Base-by-base conservation (phyloP, 2,888 invertebrate genomes). In the Dilophus febrilis region DNA sequence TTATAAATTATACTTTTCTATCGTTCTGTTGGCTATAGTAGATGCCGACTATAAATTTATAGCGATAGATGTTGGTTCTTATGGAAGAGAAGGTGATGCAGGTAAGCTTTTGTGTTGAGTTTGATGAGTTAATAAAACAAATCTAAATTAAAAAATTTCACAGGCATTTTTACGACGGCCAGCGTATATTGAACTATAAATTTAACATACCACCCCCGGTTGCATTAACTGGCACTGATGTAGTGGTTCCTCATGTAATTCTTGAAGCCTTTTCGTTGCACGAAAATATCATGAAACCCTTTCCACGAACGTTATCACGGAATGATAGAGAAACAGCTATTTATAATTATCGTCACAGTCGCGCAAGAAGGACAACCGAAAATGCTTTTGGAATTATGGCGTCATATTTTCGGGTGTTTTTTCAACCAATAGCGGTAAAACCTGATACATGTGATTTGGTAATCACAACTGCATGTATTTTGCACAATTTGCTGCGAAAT, bases 1-100 rank as follows among this genome's bases (percentile, higher is more conserved):
- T 35, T 52, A 53, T 37, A 55, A 55, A 43, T 48, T 37, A 18
- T 42, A 28, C 30, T 28, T 28, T 37, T 35, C 42, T 37, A 46
- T 54, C 35, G 49, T 53, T 32, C 40, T 55, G 35, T 42, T 54
- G 46, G 53, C 52, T n/a, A 35, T 51, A 16, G 52, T 47, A 33
- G 50, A 55, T 48, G 49, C 52, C 16, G 45, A 54, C 28, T 51
- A 49, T 35, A 38, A 30, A 18, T 42, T 42, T n/a, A 22, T 35
- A 22, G 35, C 35, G 7, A 2, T 35, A 13, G 35, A 35, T n/a
- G 26, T 35, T n/a, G 35, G 35, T 6, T 22, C 22, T 3, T 35
- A 22, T 22, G 35, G 35, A 4, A 22, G 35, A 22, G 35, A 35
- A 12, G 35, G 35, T 13, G 35, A 35, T 22, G 22, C 35, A 32